These are phyloP conservation scores for Catamblyrhynchus diadema DNA, from an alignment of 2,797 vertebrate genomes.

Conservation along the genomic window DNA sequence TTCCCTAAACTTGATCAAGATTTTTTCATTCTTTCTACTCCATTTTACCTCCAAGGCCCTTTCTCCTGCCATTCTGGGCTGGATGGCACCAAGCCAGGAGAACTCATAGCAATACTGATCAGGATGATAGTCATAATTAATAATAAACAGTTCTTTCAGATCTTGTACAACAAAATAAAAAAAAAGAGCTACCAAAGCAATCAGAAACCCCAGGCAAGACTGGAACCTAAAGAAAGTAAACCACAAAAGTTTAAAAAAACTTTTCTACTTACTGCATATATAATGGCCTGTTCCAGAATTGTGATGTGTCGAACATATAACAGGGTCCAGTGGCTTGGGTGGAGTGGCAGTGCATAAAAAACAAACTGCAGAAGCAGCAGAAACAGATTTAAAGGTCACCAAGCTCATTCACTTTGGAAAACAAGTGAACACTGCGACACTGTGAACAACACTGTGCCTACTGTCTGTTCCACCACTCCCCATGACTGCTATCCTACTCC, in stretches of 20 bases:
- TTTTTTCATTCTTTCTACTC: background rate
- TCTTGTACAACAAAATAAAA: background rate
- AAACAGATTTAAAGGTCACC: conserved; percentile 54
- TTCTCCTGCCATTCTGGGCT: background rate
- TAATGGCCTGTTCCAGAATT: background rate
- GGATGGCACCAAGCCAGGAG: background rate
- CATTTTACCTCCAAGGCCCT: background rate
- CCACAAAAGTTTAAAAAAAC: background rate
- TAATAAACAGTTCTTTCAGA: background rate
- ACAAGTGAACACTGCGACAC: conserved; percentile 20
- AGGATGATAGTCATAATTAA: background rate
- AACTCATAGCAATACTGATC: background rate
- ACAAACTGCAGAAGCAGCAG: conserved; percentile 52
- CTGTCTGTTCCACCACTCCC: conserved; percentile 40
- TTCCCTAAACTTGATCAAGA: background rate
- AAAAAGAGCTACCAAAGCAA: background rate
- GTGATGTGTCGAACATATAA: background rate
- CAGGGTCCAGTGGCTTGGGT: background rate
- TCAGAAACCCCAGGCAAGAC: background rate
- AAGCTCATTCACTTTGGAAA: conserved; percentile 42
- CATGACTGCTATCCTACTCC: background rate
- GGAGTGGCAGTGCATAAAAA: background rate
- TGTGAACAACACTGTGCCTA: conserved; percentile 36
- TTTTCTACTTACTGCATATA: conserved; percentile 20
- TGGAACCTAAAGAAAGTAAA: background rate